A percentile compares a stretch with the other conserved stretches of the same genome.
Conservation (phyloP, 1,140 invertebrate species). For the Cydia fagiglandana region DNA sequence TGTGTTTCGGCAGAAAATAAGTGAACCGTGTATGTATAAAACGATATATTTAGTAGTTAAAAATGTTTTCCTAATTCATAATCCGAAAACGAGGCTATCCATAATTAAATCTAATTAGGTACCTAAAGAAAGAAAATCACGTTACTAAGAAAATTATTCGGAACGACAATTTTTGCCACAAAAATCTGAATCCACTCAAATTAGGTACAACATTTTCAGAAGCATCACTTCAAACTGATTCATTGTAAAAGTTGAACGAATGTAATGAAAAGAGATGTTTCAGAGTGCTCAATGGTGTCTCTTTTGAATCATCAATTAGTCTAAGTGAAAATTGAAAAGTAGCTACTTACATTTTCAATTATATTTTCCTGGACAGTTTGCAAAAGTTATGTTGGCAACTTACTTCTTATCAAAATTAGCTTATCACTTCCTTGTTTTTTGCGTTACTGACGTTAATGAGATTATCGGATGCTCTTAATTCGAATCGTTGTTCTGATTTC, state of each 20-base stretch:
- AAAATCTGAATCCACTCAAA: slow-evolving; percentile 10
- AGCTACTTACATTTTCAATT: slow-evolving; percentile 39
- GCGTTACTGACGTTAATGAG: slow-evolving; percentile 40
- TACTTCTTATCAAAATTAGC: slow-evolving; percentile 46
- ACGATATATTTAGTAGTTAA: no score
- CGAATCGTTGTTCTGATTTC: slow-evolving; percentile 1
- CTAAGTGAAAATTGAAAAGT: slow-evolving; percentile 48
- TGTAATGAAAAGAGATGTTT: slow-evolving; percentile 31
- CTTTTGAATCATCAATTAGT: slow-evolving; percentile 45
- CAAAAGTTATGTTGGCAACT: slow-evolving; percentile 34
- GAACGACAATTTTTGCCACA: background rate
- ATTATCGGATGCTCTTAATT: slow-evolving; percentile 42
- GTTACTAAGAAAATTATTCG: background rate
- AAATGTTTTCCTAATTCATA: no score
- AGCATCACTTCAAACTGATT: slow-evolving; percentile 23
- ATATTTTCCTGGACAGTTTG: slow-evolving; percentile 35
- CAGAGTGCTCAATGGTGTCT: slow-evolving; percentile 28
- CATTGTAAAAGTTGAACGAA: slow-evolving; percentile 27
- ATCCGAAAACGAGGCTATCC: no score
- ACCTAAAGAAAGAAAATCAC: background rate
- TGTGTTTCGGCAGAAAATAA: background rate
- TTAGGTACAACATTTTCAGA: slow-evolving; percentile 28
- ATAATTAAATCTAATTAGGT: no score
- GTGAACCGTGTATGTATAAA: no score
- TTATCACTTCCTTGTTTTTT: slow-evolving; percentile 40